phyloP scores from a whole-genome alignment of 2,888 invertebrate genomes.

The Agonopterix alstromeriana region DNA sequence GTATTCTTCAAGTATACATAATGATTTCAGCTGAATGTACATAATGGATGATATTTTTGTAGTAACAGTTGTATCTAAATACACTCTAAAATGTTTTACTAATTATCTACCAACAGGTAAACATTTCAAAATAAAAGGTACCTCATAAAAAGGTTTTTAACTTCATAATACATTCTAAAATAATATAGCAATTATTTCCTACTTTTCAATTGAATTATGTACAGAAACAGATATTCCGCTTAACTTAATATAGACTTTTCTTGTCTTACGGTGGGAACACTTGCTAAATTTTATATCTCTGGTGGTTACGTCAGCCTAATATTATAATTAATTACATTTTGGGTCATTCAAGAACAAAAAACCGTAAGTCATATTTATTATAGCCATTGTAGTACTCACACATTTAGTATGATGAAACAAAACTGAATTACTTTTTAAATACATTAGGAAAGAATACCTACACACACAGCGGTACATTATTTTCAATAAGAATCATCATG shows the following conservation, averaged over 20 bases:
- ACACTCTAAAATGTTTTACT: conserved; percentile 1
- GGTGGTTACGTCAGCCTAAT: conserved; percentile 61
- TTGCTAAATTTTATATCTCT: conserved; percentile 56
- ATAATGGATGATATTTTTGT: conserved; percentile 7
- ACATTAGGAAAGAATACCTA: too few species aligned
- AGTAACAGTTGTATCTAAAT: conserved; percentile 4
- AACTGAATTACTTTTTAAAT: too few species aligned
- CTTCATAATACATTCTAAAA: conserved; percentile 12
- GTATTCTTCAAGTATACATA: conserved; percentile 14
- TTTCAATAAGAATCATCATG: background rate
- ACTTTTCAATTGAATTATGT: conserved; percentile 44
- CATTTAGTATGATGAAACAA: too few species aligned
- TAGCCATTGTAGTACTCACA: conserved; percentile 2
- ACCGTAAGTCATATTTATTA: background rate
- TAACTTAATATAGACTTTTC: conserved; percentile 57
- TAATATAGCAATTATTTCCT: conserved; percentile 24
- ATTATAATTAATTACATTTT: conserved; percentile 13
- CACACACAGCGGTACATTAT: too few species aligned
- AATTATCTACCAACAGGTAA: conserved; percentile 6
- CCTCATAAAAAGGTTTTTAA: conserved; percentile 7
- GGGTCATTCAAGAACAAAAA: conserved; percentile 1
- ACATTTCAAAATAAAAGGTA: conserved; percentile 16
- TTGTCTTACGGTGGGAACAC: conserved; percentile 70
- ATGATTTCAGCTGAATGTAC: conserved; percentile 10
- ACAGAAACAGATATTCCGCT: conserved; percentile 46